A percentile compares a stretch with the other conserved stretches of the same genome.
phyloP scores from a whole-genome alignment of 2,797 vertebrate genomes.

The Rhinichthys osculus region DNA sequence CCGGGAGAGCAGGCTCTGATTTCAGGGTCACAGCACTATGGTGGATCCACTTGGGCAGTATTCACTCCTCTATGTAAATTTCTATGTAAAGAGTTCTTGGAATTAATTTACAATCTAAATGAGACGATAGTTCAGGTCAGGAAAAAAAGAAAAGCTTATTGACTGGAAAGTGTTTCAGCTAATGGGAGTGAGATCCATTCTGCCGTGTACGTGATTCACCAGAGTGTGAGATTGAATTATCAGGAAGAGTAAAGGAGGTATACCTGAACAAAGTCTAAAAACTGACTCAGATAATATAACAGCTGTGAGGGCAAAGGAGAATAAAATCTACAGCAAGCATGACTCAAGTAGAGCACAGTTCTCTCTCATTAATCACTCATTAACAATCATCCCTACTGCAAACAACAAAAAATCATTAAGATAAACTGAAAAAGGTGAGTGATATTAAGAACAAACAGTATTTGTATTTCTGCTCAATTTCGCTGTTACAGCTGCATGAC shows the following conservation, averaged over 20 bases:
- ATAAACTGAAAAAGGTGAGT: not conserved
- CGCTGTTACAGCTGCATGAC: not conserved
- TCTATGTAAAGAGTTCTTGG: conserved; percentile 14
- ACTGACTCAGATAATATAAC: conserved; percentile 8
- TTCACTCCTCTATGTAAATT: conserved; percentile 18
- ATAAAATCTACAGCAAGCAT: conserved; percentile 6
- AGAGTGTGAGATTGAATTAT: conserved; percentile 18
- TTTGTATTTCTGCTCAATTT: not conserved
- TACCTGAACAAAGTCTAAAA: conserved; percentile 7
- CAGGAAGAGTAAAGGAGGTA: conserved; percentile 26
- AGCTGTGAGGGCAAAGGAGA: not conserved
- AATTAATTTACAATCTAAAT: conserved; percentile 48
- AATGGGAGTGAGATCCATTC: conserved; percentile 14
- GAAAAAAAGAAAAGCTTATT: conserved; percentile 7
- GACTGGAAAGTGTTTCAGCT: not conserved
- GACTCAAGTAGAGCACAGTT: not conserved
- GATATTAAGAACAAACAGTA: not conserved
- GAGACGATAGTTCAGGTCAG: conserved; percentile 7
- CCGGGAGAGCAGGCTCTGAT: conserved; percentile 69
- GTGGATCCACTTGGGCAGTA: conserved; percentile 37
- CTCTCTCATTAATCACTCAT: conserved; percentile 22
- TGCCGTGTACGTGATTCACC: not conserved
- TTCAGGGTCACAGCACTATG: conserved; percentile 76
- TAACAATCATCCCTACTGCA: not conserved
- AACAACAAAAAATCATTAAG: not conserved